Conservation (phyloP, 1,140 invertebrate genomes). For the Drosophila leontia region DNA sequence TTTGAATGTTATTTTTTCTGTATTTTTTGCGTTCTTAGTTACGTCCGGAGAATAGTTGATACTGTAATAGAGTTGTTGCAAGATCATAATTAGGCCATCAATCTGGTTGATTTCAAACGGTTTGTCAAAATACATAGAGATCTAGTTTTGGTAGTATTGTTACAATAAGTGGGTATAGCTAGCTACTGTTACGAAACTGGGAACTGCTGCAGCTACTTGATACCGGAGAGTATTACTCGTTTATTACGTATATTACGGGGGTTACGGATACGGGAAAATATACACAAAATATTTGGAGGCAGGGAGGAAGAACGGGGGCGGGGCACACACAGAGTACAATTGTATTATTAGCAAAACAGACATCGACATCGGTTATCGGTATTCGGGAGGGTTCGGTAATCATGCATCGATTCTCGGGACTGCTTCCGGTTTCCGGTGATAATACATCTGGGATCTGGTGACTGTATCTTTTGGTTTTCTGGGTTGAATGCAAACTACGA, state of each 20-base stretch:
- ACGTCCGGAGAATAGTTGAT: constrained; percentile 83
- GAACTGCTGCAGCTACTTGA: constrained; percentile 33
- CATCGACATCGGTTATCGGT: constrained; percentile 36
- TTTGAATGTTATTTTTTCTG: constrained; percentile 34
- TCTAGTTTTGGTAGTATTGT: constrained; percentile 31
- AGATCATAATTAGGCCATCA: constrained; percentile 76
- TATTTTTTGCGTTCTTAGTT: constrained; percentile 62
- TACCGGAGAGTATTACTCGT: constrained; percentile 16
- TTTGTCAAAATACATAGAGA: constrained; percentile 60
- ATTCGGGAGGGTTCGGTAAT: constrained; percentile 9
- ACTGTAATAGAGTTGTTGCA: constrained; percentile 82
- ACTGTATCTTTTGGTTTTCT: not conserved
- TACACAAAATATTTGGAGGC: constrained; percentile 38
- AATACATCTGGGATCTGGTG: constrained; percentile 16
- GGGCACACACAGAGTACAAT: constrained; percentile 32
- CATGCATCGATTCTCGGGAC: constrained; percentile 28
- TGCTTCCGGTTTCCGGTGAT: constrained; percentile 17
- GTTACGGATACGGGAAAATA: constrained; percentile 35
- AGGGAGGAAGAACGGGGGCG: not conserved
- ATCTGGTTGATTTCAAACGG: constrained; percentile 62
- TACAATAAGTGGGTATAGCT: constrained; percentile 33
- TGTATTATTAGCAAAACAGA: constrained; percentile 35
- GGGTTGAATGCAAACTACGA: constrained; percentile 55
- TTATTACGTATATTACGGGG: constrained; percentile 41
- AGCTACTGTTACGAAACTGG: constrained; percentile 54